phyloP scores from a whole-genome alignment of 2,888 invertebrate genomes.

The Drosophila planitibia region DNA sequence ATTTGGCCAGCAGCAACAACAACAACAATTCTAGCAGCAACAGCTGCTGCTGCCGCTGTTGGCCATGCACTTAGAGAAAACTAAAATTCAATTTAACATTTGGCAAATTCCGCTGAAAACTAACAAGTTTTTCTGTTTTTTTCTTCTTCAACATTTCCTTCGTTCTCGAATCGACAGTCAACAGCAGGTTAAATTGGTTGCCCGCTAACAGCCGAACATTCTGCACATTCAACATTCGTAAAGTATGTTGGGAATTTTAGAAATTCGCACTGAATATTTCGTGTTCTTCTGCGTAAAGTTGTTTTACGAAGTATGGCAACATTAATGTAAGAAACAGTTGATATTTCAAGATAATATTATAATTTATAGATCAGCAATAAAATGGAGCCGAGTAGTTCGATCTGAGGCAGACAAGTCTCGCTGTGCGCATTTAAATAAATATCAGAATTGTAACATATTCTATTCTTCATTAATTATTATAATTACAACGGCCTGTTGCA shows the following conservation, averaged over 20 bases:
- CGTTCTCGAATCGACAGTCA: neutral
- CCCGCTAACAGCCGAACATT: neutral
- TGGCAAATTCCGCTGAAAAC: neutral
- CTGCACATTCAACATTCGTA: neutral
- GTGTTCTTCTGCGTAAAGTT: neutral
- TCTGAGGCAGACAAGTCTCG: neutral
- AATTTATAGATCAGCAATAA: too few relatives aligned
- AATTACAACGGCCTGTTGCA: neutral
- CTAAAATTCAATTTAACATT: neutral
- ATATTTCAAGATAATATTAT: too few relatives aligned
- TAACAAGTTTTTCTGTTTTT: neutral
- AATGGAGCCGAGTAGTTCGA: neutral
- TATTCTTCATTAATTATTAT: neutral
- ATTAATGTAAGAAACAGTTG: neutral
- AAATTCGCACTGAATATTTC: neutral
- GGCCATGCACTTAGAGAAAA: slow-evolving; percentile 12
- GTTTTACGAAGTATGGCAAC: neutral
- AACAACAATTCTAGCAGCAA: neutral
- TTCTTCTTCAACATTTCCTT: neutral
- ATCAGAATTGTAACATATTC: neutral
- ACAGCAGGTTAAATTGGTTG: neutral
- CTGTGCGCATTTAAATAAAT: neutral
- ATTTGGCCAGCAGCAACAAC: slow-evolving; percentile 52
- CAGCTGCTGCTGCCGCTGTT: slow-evolving; percentile 4
- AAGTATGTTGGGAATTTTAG: neutral